phyloP scores from a whole-genome alignment of 2,113 vertebrate species.

The Hydrolagus affinis region DNA sequence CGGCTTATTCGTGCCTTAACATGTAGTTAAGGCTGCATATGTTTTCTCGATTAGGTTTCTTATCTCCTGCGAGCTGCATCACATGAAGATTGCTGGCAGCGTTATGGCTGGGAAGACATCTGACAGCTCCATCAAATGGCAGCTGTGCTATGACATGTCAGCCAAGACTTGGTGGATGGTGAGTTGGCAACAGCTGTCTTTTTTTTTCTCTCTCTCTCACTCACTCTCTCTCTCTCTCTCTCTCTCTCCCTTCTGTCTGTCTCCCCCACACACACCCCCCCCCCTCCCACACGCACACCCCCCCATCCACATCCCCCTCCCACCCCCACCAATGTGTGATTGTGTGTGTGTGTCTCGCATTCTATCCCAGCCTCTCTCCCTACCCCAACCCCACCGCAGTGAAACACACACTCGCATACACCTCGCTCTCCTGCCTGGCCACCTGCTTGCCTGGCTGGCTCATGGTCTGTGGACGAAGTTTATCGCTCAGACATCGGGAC shows the following conservation, averaged over 20 bases:
- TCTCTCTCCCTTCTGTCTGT: too few relatives aligned
- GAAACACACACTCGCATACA: too few relatives aligned
- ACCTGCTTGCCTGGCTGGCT: not conserved
- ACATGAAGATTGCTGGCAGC: constrained; percentile 40
- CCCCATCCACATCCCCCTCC: too few relatives aligned
- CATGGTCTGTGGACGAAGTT: not conserved
- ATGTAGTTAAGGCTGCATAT: not conserved
- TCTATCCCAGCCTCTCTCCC: too few relatives aligned
- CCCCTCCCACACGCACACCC: too few relatives aligned
- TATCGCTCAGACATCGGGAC: not conserved
- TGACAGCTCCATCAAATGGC: constrained; percentile 67
- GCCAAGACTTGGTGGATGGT: constrained; percentile 94
- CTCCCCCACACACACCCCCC: too few relatives aligned
- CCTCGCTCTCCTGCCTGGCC: too few relatives aligned
- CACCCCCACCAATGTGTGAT: too few relatives aligned
- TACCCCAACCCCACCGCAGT: too few relatives aligned
- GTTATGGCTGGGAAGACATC: constrained; percentile 13
- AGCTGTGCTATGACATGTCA: constrained; percentile 74
- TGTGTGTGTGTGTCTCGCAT: too few relatives aligned
- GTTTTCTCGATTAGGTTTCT: not conserved
- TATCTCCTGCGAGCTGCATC: not conserved
- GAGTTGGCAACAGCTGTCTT: constrained; percentile 46
- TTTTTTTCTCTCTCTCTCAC: not conserved
- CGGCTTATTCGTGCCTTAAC: not conserved
- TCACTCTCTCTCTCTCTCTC: too few relatives aligned